Base-by-base conservation (phyloP, 2,888 invertebrate species). In the Eueremaeus valkanovi region DNA sequence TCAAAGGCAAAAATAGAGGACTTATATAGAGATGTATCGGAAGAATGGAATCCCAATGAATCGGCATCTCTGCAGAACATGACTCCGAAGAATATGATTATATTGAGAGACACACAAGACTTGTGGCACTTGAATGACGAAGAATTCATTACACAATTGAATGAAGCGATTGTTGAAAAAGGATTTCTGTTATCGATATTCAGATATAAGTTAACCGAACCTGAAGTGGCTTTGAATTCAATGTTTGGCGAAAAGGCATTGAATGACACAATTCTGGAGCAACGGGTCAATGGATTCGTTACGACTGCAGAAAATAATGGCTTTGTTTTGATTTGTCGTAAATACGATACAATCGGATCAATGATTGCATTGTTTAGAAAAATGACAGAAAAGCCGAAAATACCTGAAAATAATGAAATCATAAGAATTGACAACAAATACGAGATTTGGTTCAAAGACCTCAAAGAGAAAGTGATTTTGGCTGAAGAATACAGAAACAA, bases 401-500 rank as follows among this genome's bases (percentile, higher is more conserved):
- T 61, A 16, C 66, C 66, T 21, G 18, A 36, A 9, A 18, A 66
- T 36, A 21, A 21, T 6, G 9, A 66, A 2, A 21, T 66, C 18
- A 18, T 66, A 8, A 21, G n/a, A 36, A 66, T 66, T 11, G n/a
- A n/a, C 13, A 13, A 3, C 8, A 24, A 66, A 6, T 6, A 2
- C 13, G 31, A 36, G n/a, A n/a, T 21, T 13, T 68, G 68, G 68
- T 68, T 68, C 24, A 24, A 68, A 42, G 3, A 0, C 3, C 5
- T 68, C 9, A 68, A 24, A 68, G 13, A 68, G 9, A 68, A 6
- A 24, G 3, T 68, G 83, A 87, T 86, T 0, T 89, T 90, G 0
- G 82, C 96, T 83, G 88, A 88, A 78, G 88, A 88, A 86, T 88
- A n/a, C n/a, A n/a, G n/a, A n/a, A n/a, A 70, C 88, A 82, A 83